phyloP scores from a whole-genome alignment of 2,888 invertebrate genomes.

The Amphimallon solstitiale region DNA sequence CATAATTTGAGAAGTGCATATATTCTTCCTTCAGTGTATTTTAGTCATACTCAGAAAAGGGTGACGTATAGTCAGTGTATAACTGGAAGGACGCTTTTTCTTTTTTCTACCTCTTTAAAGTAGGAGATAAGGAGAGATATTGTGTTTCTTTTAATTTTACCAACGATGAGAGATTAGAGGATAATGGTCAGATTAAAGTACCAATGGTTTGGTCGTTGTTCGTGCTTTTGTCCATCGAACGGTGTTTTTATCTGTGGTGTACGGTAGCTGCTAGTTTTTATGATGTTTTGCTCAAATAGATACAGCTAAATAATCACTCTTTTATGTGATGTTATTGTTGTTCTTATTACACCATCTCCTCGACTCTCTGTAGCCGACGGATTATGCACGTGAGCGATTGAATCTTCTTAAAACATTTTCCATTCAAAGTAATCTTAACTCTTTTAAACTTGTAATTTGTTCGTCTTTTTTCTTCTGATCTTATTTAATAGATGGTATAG shows the following conservation, averaged over 20 bases:
- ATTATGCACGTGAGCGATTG: no score
- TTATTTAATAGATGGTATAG: no score
- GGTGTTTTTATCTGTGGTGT: no score
- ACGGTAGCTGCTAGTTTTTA: conserved; percentile 8
- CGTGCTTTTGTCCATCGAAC: neutral
- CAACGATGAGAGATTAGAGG: neutral
- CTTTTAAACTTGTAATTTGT: no score
- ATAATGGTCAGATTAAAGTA: neutral
- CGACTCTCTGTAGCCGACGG: no score
- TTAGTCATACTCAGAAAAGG: no score
- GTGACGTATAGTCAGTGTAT: neutral
- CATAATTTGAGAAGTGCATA: neutral
- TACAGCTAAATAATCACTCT: conserved; percentile 20
- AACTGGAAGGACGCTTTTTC: neutral
- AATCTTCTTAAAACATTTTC: no score
- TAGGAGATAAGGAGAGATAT: conserved; percentile 8
- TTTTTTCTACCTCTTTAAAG: neutral
- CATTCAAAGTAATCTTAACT: no score
- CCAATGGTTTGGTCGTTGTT: neutral
- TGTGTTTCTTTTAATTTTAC: conserved; percentile 1
- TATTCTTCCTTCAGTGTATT: neutral
- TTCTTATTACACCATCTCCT: conserved; percentile 14
- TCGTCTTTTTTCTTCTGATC: no score
- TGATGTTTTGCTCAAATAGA: conserved; percentile 1
- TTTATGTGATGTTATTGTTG: conserved; percentile 16